Base-by-base conservation (phyloP, 2,113 vertebrate genomes). In the Haplochromis vanheusdeni region DNA sequence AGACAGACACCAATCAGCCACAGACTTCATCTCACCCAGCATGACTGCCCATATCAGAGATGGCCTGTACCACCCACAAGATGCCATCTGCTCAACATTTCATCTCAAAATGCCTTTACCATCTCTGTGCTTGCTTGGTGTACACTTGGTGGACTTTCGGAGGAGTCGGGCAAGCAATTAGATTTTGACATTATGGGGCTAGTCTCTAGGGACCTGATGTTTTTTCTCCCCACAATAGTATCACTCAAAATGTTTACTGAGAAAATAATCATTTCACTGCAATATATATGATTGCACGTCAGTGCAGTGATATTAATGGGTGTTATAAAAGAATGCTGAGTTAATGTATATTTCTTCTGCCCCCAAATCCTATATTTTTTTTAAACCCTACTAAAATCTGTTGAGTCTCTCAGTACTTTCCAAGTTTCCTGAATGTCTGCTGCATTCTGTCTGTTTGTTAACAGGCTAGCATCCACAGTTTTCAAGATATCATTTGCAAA, bases 41-140 rank as follows among this genome's bases (percentile, higher is more conserved):
- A 58, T 70, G 93, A 84, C 75, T 37, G 87, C 84, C 89, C 85
- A 47, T 88, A 89, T 93, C 92, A 85, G 93, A 93, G 90, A 88
- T 89, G 86, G 89, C 79, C 77, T 31, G 58, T 55, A 87, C 92
- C 93, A 86, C 94, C 94, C 86, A 87, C 92, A 35, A 92, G 56
- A 90, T 81, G 83, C 95, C 95, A 95, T 94, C 94, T 95, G 95
- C 92, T 90, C 91, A 84, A 37, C 87, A 81, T 92, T 89, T 92
- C 86, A 90, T 90, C 56, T 90, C 75, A 89, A 68, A 87, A 75
- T 81, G 80, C 49, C 85, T 91, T 86, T 81, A 87, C 85, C 80
- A 54, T 87, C 73, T 87, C 79, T 93, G 88, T 85, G 83, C n/a
- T 42, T 4, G 12, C 31, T 56, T 28, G 75, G 51, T 54, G 56